Evolutionary conservation across 2,797 vertebrate species (phyloP), one percentile per base, ranked within the genome.

Genomic region (Rhodeus uyekii): DNA sequence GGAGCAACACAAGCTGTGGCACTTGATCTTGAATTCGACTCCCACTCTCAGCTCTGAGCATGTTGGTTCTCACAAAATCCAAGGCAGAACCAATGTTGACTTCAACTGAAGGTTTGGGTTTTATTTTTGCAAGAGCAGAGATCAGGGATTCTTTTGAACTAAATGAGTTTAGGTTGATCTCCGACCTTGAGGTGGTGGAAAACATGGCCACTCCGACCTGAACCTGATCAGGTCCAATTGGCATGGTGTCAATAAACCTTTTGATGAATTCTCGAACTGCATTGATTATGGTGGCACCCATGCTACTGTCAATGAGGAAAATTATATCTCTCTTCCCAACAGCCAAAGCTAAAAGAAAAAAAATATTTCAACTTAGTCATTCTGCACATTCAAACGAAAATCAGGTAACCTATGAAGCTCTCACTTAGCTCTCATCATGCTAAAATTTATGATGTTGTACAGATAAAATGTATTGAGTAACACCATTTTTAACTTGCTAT

Each of bases 291-390:
- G 80, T 77, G 27, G 55, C 0, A 44, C 96, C 96, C 95, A 97
- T 86, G 60, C 96, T 96, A 88, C 95, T 96, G 90, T 99, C 98
- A 90, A 99, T 87, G 77, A 99, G 96, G 94, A 99, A 99, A 92
- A 99, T 95, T 82, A 99, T 93, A 91, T 99, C 98, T 91, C 96
- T 95, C 91, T 92, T 94, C 93, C 95, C 96, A 90, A 97, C 96
- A 89, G 91, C 90, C 85, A 95, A 82, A 82, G 94, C 98, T 99
- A 94, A 87, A 92, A 90, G 29, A 18, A 76, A 88, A 88, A 81
- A 89, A 84, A 85, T 1, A 82, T 44, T 60, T 60, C 19, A 32
- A 10, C 5, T 74, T 39, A 81, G 68, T 50, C 12, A 14, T 73
- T 80, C 6, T 50, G 38, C 22, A 48, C 82, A 48, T 83, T n/a